phyloP scores from a whole-genome alignment of 2,113 vertebrate species.

The Xenopus laevis region DNA sequence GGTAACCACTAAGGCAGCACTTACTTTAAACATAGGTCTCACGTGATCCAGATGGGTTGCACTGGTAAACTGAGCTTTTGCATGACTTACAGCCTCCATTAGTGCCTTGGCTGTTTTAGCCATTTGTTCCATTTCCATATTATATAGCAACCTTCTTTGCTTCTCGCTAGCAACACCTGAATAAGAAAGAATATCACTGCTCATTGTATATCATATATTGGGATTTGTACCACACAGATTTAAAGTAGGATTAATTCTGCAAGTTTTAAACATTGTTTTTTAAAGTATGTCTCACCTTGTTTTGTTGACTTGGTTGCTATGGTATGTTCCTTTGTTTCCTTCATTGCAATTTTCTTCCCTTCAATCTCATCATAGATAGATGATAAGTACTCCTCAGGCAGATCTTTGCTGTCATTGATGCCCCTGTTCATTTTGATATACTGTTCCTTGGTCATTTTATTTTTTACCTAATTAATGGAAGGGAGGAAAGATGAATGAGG shows the following conservation, averaged over 20 bases:
- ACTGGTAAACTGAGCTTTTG: conserved; percentile 91
- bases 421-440: conserved; percentile 99
- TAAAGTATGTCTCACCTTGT: conserved; percentile 89
- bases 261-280: no score
- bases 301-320: conserved; percentile 87
- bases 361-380: conserved; percentile 94
- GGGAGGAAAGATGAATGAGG: no score
- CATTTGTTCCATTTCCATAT: conserved; percentile 98
- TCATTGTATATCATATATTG: no score
- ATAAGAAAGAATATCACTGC: no score
- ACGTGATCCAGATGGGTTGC: conserved; percentile 95
- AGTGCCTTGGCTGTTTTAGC: conserved; percentile 95
- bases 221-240: no score
- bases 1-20: conserved; percentile 16
- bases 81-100: conserved; percentile 96
- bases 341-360: conserved; percentile 96
- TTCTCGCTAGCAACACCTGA: conserved; percentile 88
- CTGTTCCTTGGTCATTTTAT: conserved; percentile 98
- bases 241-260: no score
- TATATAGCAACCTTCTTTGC: conserved; percentile 88
- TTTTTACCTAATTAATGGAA: conserved; percentile 79
- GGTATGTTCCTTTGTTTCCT: conserved; percentile 89
- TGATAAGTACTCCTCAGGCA: conserved; percentile 92
- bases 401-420: conserved; percentile 95
- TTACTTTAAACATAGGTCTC: conserved; percentile 95